Percentiles rank a stretch among this genome's conserved stretches.
Conservation (phyloP, 2,888 invertebrate species). For the Lithophane semibrunnea region DNA sequence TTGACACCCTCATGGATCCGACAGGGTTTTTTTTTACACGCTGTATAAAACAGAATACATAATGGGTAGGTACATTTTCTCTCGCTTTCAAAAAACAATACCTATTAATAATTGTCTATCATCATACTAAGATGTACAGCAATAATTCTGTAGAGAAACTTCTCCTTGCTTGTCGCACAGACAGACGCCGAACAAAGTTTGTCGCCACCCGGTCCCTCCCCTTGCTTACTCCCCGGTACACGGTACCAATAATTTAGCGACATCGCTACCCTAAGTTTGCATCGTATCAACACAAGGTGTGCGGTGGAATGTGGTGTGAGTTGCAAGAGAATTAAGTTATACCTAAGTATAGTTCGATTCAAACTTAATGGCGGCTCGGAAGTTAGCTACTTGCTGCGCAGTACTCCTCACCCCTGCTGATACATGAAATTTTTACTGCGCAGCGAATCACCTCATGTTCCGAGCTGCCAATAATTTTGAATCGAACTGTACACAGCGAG, state of each 20-base stretch:
- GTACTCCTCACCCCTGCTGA: too few species aligned
- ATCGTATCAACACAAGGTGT: slow-evolving; percentile 80
- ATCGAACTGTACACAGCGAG: too few species aligned
- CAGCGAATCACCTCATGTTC: too few species aligned
- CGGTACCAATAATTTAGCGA: slow-evolving; percentile 81
- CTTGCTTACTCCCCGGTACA: slow-evolving; percentile 64
- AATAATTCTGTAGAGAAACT: slow-evolving; percentile 71
- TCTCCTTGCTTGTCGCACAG: slow-evolving; percentile 69
- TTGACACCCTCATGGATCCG: too few species aligned
- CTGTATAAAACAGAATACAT: too few species aligned
- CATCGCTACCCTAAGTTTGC: slow-evolving; percentile 79
- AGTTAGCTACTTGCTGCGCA: too few species aligned
- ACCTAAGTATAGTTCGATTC: too few species aligned
- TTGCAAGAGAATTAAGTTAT: too few species aligned
- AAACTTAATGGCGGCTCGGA: too few species aligned
- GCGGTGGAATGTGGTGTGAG: slow-evolving; percentile 63
- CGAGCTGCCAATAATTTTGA: too few species aligned
- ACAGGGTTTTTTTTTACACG: too few species aligned
- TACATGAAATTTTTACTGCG: too few species aligned
- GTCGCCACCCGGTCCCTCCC: slow-evolving; percentile 12
- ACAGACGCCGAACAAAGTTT: slow-evolving; percentile 65
- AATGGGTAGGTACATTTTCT: not conserved
- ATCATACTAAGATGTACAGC: slow-evolving; percentile 58
- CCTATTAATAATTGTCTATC: slow-evolving; percentile 59
- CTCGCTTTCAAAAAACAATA: slow-evolving; percentile 16